Evolutionary conservation across 2,797 vertebrate species (phyloP).

Genomic region (Dendrocincla fuliginosa): DNA sequence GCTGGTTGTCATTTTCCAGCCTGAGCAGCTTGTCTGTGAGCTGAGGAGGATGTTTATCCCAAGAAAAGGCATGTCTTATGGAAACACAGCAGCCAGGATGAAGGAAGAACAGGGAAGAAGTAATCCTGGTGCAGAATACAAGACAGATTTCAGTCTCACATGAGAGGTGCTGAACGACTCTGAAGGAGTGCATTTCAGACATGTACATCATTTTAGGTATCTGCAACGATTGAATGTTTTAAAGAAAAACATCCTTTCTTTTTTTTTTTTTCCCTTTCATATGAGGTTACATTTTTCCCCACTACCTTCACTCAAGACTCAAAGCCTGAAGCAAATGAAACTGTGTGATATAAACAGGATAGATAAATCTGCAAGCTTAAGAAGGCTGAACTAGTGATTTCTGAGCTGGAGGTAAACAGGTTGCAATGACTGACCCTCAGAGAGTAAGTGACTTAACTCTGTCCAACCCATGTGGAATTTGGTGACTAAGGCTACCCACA

Average conservation of each 20-base stretch:
- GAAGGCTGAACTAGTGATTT: background rate
- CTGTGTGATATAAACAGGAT: fast-evolving
- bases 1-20: background rate
- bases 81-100: background rate
- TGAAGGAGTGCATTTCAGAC: background rate
- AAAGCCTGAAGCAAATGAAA: background rate
- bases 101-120: background rate
- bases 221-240: background rate
- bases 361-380: background rate
- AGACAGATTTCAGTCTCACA: background rate
- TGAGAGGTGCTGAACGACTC: background rate
- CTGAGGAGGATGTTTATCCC: fast-evolving
- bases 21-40: background rate
- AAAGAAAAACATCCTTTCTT: background rate
- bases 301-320: background rate
- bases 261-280: background rate
- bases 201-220: fast-evolving
- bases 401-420: background rate
- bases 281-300: background rate
- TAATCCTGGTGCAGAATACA: background rate
- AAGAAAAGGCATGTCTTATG: background rate
- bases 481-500: background rate
- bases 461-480: background rate
- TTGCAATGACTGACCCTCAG: background rate
- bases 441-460: background rate